These are phyloP conservation scores for Lordiphosa andalusiaca DNA, from an alignment of 2,888 invertebrate species.

Conservation along the genomic window DNA sequence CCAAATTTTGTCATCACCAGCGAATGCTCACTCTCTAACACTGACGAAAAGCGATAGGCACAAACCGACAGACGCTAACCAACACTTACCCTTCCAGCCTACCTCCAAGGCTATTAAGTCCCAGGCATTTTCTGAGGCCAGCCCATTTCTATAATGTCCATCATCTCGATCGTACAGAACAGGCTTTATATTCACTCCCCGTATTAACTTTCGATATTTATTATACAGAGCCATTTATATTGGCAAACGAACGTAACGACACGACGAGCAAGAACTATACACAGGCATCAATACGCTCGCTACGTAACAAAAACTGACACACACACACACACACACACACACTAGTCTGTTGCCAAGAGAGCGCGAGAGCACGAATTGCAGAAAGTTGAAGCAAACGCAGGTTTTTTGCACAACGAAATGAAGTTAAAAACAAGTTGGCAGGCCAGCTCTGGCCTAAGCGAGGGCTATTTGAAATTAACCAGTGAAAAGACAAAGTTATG, in stretches of 20 bases:
- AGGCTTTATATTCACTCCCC: conserved; percentile 50
- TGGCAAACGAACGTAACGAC: background rate
- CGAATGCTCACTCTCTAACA: conserved; percentile 1
- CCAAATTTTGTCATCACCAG: too few relatives aligned
- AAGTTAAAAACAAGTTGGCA: conserved; percentile 25
- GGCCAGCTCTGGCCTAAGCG: conserved; percentile 9
- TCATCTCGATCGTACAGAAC: conserved; percentile 63
- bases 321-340: conserved; percentile 9
- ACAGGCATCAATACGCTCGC: conserved; percentile 43
- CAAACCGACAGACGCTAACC: conserved; percentile 7
- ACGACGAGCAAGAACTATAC: conserved; percentile 1
- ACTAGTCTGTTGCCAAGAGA: background rate
- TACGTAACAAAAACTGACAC: conserved; percentile 12
- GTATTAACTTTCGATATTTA: conserved; percentile 51
- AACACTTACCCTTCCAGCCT: conserved; percentile 57
- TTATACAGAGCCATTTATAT: conserved; percentile 2
- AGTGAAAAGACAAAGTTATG: too few relatives aligned
- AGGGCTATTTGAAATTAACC: conserved; percentile 43
- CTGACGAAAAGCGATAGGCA: too few relatives aligned
- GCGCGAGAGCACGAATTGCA: conserved; percentile 26
- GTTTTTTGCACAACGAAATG: conserved; percentile 1
- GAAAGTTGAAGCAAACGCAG: conserved; percentile 1
- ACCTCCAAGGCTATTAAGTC: conserved; percentile 44
- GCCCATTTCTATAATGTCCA: conserved; percentile 47
- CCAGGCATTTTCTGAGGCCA: conserved; percentile 59